Percentiles rank a stretch among this genome's conserved stretches.
Conservation (phyloP, 2,113 vertebrate genomes). For the Sciurus niger region DNA sequence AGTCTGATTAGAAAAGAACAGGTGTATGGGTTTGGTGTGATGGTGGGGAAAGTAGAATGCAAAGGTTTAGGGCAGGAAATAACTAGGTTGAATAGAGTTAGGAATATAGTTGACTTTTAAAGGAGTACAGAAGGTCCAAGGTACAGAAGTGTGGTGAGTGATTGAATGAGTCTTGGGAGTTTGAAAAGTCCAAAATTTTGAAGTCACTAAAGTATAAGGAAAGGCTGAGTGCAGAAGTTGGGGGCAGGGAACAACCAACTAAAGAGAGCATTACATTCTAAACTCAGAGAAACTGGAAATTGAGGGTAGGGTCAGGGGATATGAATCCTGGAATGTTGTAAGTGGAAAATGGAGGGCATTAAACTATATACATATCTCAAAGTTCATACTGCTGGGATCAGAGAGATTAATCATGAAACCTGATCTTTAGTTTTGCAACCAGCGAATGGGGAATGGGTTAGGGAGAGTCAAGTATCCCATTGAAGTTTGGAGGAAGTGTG, state of each 20-base stretch:
- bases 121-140: conserved; percentile 4
- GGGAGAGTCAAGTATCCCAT: background rate
- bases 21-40: background rate
- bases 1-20: background rate
- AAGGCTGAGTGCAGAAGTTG: conserved; percentile 9
- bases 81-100: conserved; percentile 30
- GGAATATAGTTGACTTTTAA: conserved; percentile 12
- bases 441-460: background rate
- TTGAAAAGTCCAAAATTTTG: conserved; percentile 37
- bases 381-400: conserved; percentile 43
- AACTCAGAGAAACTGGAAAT: conserved; percentile 25
- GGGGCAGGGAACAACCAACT: background rate
- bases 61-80: conserved; percentile 36
- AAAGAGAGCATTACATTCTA: conserved; percentile 42
- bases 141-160: background rate
- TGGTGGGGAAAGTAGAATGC: background rate
- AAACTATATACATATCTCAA: background rate
- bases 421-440: conserved; percentile 47
- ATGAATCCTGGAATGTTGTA: conserved; percentile 11
- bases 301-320: too few species aligned
- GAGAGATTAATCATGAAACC: conserved; percentile 2
- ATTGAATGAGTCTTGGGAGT: conserved; percentile 31
- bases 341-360: conserved; percentile 43
- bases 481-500: conserved; percentile 35
- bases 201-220: conserved; percentile 35